Conservation (phyloP, 2,888 invertebrate species). For the Dolichomitus sp. region DNA sequence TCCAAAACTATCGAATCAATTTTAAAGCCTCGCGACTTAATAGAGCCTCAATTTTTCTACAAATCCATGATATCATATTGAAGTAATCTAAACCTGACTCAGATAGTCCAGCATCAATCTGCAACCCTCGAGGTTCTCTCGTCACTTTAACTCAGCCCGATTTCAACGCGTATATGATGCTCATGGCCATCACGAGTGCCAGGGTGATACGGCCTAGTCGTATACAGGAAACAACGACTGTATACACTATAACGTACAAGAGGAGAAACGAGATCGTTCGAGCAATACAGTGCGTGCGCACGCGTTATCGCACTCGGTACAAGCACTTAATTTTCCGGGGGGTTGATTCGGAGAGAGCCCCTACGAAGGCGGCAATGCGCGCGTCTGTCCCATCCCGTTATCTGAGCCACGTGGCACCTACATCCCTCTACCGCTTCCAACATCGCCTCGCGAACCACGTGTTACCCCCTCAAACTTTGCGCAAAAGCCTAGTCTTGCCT, state of each 20-base stretch:
- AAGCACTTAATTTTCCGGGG: conserved; percentile 86
- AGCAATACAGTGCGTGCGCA: conserved; percentile 57
- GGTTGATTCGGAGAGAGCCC: conserved; percentile 80
- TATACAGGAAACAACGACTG: conserved; percentile 3
- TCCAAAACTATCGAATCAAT: background rate
- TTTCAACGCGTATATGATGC: background rate
- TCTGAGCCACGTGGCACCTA: conserved; percentile 84
- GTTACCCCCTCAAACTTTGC: conserved; percentile 70
- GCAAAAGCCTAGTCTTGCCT: conserved; percentile 50
- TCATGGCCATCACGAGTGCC: background rate
- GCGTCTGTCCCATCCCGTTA: conserved; percentile 80
- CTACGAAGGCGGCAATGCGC: conserved; percentile 64
- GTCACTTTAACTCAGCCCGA: background rate
- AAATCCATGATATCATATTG: background rate
- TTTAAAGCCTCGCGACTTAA: background rate
- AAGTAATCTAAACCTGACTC: background rate
- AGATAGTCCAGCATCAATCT: background rate
- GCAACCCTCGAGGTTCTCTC: background rate
- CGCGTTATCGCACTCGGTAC: conserved; percentile 83
- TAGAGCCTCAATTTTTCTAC: background rate
- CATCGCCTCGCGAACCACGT: conserved; percentile 78
- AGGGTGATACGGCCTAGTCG: background rate
- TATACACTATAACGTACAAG: background rate
- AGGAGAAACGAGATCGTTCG: background rate
- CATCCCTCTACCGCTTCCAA: conserved; percentile 51